Conservation (phyloP, 92 coral and sea anemone genomes). For the Umimayanthus chanpuru region DNA sequence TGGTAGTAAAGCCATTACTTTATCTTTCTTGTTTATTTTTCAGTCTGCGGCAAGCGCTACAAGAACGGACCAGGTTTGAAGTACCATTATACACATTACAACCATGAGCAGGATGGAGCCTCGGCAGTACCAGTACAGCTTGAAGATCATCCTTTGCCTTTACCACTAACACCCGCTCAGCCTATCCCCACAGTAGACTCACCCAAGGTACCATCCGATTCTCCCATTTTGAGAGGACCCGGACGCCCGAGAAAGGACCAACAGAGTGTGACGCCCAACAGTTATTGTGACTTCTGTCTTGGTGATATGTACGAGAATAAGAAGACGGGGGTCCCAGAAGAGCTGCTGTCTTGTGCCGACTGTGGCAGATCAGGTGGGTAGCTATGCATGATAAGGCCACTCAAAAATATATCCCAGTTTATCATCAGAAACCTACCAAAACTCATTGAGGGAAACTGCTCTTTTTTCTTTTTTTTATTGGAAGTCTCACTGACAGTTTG, state of each 20-base stretch:
- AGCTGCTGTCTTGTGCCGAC: conserved; percentile 94
- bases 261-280: conserved; percentile 78
- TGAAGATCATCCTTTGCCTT: background rate
- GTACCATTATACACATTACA: conserved; percentile 95
- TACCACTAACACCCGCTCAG: conserved; percentile 66
- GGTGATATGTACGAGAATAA: conserved; percentile 91
- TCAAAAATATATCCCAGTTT: too few relatives aligned
- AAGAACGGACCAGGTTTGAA: conserved; percentile 99
- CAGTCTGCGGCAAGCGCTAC: conserved; percentile 98
- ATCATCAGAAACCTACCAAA: too few relatives aligned
- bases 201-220: conserved; percentile 67
- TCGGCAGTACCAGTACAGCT: background rate
- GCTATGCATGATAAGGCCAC: background rate
- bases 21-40: background rate
- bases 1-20: too few relatives aligned
- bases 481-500: too few relatives aligned
- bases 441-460: too few relatives aligned
- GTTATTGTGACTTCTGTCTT: conserved; percentile 96
- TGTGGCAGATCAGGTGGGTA: conserved; percentile 95
- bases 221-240: conserved; percentile 57
- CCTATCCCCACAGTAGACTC: conserved; percentile 64
- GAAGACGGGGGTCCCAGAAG: conserved; percentile 88
- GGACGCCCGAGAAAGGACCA: conserved; percentile 68
- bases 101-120: conserved; percentile 80
- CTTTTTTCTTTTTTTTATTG: too few relatives aligned